Conservation (phyloP, 2,113 vertebrate species). For the Vireo altiloquus region DNA sequence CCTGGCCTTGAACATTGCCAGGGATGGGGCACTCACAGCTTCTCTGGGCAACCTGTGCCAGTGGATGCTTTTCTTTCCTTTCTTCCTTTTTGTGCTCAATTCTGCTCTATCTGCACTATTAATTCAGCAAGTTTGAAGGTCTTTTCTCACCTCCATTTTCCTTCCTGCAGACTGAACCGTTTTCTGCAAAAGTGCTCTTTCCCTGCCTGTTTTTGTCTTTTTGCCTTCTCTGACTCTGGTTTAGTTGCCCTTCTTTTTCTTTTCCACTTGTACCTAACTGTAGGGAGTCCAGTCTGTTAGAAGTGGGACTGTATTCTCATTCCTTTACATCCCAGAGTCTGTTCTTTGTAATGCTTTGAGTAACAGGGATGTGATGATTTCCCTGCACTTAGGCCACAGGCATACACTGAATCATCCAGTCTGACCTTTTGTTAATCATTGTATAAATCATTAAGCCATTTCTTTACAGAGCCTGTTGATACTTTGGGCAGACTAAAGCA, state of each 20-base stretch:
- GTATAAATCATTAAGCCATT: neutral
- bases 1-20: neutral
- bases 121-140: neutral
- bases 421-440: neutral
- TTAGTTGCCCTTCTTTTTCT: neutral
- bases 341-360: neutral
- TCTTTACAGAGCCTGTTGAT: neutral
- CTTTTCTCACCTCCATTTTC: neutral
- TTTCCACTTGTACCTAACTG: neutral
- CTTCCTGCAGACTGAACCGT: neutral
- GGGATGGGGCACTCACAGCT: neutral
- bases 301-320: neutral
- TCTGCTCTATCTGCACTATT: neutral
- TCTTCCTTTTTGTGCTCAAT: neutral
- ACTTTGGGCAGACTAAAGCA: neutral
- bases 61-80: neutral
- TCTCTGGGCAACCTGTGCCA: neutral
- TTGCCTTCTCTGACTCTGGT: neutral
- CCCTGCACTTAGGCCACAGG: neutral
- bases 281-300: neutral
- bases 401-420: neutral
- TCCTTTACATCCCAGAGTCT: neutral
- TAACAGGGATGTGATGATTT: neutral
- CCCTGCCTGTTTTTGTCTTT: neutral
- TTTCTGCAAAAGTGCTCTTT: neutral